Conservation (phyloP, 2,113 vertebrate genomes). For the Chitala chitala region DNA sequence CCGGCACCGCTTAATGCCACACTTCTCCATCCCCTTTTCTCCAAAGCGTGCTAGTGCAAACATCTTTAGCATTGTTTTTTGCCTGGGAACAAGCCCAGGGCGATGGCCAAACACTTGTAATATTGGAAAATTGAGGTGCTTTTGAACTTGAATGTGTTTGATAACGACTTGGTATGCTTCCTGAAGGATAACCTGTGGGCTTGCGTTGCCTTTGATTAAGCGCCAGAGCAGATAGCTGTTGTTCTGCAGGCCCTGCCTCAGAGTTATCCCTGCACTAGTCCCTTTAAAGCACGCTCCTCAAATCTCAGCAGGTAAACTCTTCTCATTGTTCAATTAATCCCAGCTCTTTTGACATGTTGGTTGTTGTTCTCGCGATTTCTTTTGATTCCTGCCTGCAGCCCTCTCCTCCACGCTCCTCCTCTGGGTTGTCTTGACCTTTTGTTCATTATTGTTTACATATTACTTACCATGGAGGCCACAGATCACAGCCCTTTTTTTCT, state of each 20-base stretch:
- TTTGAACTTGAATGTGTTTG: slow-evolving; percentile 97
- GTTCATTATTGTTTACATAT: slow-evolving; percentile 52
- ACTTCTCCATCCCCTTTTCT: slow-evolving; percentile 41
- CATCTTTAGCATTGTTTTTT: slow-evolving; percentile 78
- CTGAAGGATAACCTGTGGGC: slow-evolving; percentile 98
- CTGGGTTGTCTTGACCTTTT: slow-evolving; percentile 69
- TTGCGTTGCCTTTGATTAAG: slow-evolving; percentile 98
- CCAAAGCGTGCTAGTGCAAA: slow-evolving; percentile 79
- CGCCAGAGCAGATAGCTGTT: slow-evolving; percentile 92
- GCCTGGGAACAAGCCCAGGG: slow-evolving; percentile 82
- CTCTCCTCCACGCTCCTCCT: slow-evolving; percentile 58
- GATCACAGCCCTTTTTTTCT: slow-evolving; percentile 25
- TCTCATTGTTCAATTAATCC: slow-evolving; percentile 67
- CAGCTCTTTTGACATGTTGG: slow-evolving; percentile 61
- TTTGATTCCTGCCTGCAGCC: slow-evolving; percentile 47
- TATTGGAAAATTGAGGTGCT: slow-evolving; percentile 96
- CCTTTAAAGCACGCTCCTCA: slow-evolving; percentile 74
- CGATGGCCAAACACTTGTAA: slow-evolving; percentile 86
- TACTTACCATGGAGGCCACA: slow-evolving; percentile 40
- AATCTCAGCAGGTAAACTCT: slow-evolving; percentile 72
- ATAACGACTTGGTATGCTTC: slow-evolving; percentile 99
- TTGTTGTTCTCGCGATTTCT: slow-evolving; percentile 54
- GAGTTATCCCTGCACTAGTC: slow-evolving; percentile 60
- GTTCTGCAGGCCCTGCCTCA: slow-evolving; percentile 51
- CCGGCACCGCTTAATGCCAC: slow-evolving; percentile 51